Percentiles rank a stretch among this genome's conserved stretches.
These are phyloP conservation scores for Molorchus minor DNA, from an alignment of 2,888 invertebrate genomes.

Conservation along the genomic window DNA sequence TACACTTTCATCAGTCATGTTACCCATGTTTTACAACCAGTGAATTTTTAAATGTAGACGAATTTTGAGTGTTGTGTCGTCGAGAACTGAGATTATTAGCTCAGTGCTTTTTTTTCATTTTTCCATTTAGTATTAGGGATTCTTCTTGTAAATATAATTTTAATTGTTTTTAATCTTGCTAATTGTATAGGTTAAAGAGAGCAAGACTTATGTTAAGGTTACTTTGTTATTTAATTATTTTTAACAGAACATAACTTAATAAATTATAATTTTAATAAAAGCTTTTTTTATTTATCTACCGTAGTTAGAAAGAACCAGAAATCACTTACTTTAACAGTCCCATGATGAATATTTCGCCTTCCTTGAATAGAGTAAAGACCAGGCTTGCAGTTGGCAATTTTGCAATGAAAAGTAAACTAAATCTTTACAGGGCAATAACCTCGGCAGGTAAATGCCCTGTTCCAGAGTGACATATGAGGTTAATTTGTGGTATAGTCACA, in stretches of 20 bases:
- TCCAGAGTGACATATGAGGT: no score
- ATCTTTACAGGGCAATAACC: no score
- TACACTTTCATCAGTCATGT: slow-evolving; percentile 31
- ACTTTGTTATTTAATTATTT: slow-evolving; percentile 45
- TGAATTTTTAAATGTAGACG: slow-evolving; percentile 26
- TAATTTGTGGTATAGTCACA: no score
- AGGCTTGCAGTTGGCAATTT: no score
- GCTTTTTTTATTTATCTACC: no score
- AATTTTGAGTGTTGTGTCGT: slow-evolving; percentile 6
- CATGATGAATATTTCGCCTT: no score
- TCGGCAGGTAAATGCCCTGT: no score
- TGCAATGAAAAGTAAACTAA: no score
- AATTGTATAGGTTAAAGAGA: slow-evolving; percentile 36
- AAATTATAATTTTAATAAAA: slow-evolving; percentile 34
- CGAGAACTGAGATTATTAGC: background rate
- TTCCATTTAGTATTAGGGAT: slow-evolving; percentile 25
- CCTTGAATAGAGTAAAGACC: no score
- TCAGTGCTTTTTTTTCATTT: slow-evolving; percentile 28
- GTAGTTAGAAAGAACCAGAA: no score
- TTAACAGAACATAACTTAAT: slow-evolving; percentile 37
- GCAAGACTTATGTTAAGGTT: slow-evolving; percentile 42
- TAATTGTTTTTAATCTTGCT: slow-evolving; percentile 40
- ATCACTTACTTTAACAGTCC: no score
- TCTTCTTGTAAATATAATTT: slow-evolving; percentile 32
- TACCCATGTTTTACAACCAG: slow-evolving; percentile 34